A percentile compares a stretch with the other conserved stretches of the same genome.
These are phyloP conservation scores for Heliconius hermathena DNA, from an alignment of 1,140 invertebrate genomes.

Conservation along the genomic window DNA sequence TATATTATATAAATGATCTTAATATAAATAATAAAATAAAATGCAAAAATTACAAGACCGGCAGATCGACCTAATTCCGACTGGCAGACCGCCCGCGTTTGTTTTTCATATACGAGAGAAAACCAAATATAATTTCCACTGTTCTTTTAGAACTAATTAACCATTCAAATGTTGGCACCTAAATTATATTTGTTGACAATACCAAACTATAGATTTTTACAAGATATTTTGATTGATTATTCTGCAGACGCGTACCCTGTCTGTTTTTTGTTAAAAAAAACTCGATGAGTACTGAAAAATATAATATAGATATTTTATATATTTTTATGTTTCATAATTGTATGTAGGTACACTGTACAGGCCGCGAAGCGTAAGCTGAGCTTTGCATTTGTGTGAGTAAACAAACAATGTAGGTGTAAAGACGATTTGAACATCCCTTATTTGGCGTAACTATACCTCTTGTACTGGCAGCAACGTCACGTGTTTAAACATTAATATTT, in stretches of 20 bases:
- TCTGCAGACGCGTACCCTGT: neutral
- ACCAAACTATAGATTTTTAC: neutral
- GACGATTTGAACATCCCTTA: too few relatives aligned
- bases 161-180: slow-evolving; percentile 41
- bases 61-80: slow-evolving; percentile 45
- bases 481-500: too few relatives aligned
- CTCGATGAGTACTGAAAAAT: neutral
- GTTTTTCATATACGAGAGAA: slow-evolving; percentile 46
- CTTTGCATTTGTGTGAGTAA: too few relatives aligned
- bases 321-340: too few relatives aligned
- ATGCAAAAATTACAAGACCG: slow-evolving; percentile 24
- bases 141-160: slow-evolving; percentile 32
- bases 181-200: slow-evolving; percentile 13
- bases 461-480: too few relatives aligned
- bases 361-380: too few relatives aligned
- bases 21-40: slow-evolving; percentile 3
- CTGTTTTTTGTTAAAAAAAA: neutral
- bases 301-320: neutral
- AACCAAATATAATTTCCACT: slow-evolving; percentile 41
- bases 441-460: too few relatives aligned
- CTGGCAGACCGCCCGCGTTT: slow-evolving; percentile 52
- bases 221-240: neutral
- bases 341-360: too few relatives aligned
- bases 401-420: too few relatives aligned
- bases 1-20: too few relatives aligned